Conservation (phyloP, 1,140 invertebrate species). For the Macrocentrus cingulum region DNA sequence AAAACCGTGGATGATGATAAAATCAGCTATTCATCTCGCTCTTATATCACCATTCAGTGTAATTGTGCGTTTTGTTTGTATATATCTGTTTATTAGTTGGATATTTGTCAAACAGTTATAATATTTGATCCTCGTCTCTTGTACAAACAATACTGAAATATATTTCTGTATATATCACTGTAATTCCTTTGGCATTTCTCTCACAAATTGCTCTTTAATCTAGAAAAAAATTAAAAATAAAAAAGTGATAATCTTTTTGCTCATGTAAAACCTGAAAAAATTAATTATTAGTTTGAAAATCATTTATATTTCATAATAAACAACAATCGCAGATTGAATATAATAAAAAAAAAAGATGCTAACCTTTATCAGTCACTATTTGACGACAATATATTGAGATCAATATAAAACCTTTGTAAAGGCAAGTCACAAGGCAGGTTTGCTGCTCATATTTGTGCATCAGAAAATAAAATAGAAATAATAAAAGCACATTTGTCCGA, state of each 20-base stretch:
- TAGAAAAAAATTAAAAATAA: constrained; percentile 18
- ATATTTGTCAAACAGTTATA: background rate
- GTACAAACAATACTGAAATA: constrained; percentile 33
- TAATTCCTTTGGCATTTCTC: constrained; percentile 37
- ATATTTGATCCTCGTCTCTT: constrained; percentile 12
- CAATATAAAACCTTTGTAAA: too few species aligned
- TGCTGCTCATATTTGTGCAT: too few species aligned
- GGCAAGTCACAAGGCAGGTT: too few species aligned
- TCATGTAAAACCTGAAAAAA: too few species aligned
- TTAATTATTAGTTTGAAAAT: too few species aligned
- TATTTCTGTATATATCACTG: constrained; percentile 36
- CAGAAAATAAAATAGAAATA: too few species aligned
- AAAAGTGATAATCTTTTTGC: too few species aligned
- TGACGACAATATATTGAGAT: too few species aligned
- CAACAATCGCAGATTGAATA: too few species aligned
- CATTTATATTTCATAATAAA: too few species aligned
- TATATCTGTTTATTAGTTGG: constrained; percentile 4
- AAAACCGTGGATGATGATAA: constrained; percentile 8
- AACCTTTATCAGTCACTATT: too few species aligned
- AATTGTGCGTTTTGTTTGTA: constrained; percentile 15
- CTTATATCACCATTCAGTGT: constrained; percentile 25
- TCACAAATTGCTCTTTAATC: constrained; percentile 11
- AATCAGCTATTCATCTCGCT: constrained; percentile 2
- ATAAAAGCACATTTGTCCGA: background rate
- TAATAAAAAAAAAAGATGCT: background rate